Percentiles rank a stretch among this genome's conserved stretches.
phyloP scores from a whole-genome alignment of 2,113 vertebrate species.

The Synodontis membranacea region DNA sequence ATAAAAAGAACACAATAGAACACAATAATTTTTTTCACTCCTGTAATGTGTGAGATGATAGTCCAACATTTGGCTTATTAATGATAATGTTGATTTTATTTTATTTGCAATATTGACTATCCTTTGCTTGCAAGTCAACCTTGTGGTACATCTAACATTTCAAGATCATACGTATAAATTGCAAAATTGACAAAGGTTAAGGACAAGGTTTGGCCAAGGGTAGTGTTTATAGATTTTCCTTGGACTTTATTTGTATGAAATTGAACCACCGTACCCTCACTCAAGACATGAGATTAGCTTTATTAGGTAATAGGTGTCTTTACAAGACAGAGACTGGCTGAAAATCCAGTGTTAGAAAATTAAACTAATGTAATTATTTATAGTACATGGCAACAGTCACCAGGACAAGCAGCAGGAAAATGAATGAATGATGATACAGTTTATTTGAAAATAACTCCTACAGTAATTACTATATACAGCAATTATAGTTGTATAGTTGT shows the following conservation, averaged over 20 bases:
- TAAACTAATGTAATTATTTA: not conserved
- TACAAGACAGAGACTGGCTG: not conserved
- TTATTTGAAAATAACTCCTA: not conserved
- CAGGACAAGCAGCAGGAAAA: not conserved
- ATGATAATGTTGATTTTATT: not conserved
- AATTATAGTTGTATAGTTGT: too few relatives aligned
- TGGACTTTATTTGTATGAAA: not conserved
- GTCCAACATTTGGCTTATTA: not conserved
- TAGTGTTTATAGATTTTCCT: not conserved
- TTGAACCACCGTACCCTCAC: not conserved
- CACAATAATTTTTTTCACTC: not conserved
- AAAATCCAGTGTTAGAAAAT: not conserved
- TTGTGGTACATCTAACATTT: not conserved
- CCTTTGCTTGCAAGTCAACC: not conserved
- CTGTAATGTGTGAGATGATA: not conserved
- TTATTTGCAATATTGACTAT: not conserved
- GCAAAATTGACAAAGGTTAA: not conserved
- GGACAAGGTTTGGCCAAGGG: not conserved
- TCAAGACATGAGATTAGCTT: not conserved
- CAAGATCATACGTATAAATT: not conserved
- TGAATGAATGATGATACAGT: not conserved
- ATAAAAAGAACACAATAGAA: not conserved
- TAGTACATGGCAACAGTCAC: not conserved
- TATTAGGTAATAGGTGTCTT: not conserved
- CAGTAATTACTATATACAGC: too few relatives aligned